These are phyloP conservation scores for Pangasius larnaudii DNA, from an alignment of 2,797 vertebrate genomes.

Conservation along the genomic window DNA sequence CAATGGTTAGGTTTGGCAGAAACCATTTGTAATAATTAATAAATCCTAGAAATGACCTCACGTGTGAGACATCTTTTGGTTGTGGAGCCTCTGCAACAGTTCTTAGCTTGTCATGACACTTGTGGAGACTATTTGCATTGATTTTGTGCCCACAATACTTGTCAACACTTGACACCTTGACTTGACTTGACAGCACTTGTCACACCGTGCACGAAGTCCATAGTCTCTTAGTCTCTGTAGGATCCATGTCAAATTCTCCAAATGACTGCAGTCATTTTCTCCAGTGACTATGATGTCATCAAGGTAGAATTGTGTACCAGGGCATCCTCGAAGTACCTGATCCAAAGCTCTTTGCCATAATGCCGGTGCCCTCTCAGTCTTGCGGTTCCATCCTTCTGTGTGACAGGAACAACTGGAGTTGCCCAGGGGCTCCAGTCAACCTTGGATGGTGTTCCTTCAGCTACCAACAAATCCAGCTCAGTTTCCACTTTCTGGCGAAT, in stretches of 20 bases:
- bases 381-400: not conserved
- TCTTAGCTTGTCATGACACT: not conserved
- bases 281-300: constrained; percentile 27
- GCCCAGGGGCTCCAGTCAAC: constrained; percentile 7
- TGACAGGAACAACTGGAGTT: not conserved
- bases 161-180: too few species aligned
- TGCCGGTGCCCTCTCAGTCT: not conserved
- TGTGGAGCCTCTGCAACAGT: not conserved
- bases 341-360: not conserved
- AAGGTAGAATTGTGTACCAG: constrained; percentile 19
- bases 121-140: not conserved
- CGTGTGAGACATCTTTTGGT: not conserved
- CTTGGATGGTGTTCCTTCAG: not conserved
- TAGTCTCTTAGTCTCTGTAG: constrained; percentile 8
- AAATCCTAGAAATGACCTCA: not conserved
- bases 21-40: constrained; percentile 30
- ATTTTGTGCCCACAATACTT: not conserved
- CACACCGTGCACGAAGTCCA: not conserved
- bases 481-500: too few species aligned
- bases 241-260: not conserved
- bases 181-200: not conserved
- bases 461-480: not conserved
- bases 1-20: constrained; percentile 17
- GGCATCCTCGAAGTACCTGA: constrained; percentile 8
- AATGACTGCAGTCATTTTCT: not conserved